Evolutionary conservation across 1,140 invertebrate genomes (phyloP).

Genomic region (Phocides pigmalion): DNA sequence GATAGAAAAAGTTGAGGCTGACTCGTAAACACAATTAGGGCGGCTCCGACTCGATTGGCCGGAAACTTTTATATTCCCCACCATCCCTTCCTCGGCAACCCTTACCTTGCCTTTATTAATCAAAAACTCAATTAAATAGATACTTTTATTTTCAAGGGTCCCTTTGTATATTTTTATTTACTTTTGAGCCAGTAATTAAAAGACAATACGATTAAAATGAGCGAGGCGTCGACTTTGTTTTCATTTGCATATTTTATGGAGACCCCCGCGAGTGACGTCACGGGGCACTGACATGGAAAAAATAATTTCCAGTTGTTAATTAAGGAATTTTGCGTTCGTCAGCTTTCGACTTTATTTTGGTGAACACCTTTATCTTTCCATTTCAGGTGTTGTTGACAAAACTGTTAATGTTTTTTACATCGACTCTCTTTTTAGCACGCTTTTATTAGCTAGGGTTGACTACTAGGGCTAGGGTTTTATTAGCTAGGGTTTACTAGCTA

Average conservation of each 20-base stretch:
- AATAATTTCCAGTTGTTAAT: slow-evolving; percentile 32
- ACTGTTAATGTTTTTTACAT: background rate
- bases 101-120: slow-evolving; percentile 27
- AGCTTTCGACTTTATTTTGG: slow-evolving; percentile 11
- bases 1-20: slow-evolving; percentile 49
- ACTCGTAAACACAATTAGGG: slow-evolving; percentile 50
- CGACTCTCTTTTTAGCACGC: too few relatives aligned
- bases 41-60: slow-evolving; percentile 33
- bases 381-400: background rate
- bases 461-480: too few relatives aligned
- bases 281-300: slow-evolving; percentile 22
- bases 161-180: slow-evolving; percentile 34
- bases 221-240: slow-evolving; percentile 28
- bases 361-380: slow-evolving; percentile 14
- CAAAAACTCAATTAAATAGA: slow-evolving; percentile 34
- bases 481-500: too few relatives aligned
- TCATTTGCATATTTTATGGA: slow-evolving; percentile 33
- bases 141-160: slow-evolving; percentile 24
- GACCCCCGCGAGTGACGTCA: slow-evolving; percentile 16
- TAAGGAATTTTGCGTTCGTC: slow-evolving; percentile 23
- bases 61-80: slow-evolving; percentile 29
- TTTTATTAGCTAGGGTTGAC: too few relatives aligned
- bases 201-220: slow-evolving; percentile 36
- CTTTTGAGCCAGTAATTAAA: slow-evolving; percentile 29
- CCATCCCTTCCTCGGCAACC: slow-evolving; percentile 6